Evolutionary conservation across 1,140 invertebrate genomes (phyloP), one percentile per base, ranked within the genome.

Genomic region (Melitaea cinxia): DNA sequence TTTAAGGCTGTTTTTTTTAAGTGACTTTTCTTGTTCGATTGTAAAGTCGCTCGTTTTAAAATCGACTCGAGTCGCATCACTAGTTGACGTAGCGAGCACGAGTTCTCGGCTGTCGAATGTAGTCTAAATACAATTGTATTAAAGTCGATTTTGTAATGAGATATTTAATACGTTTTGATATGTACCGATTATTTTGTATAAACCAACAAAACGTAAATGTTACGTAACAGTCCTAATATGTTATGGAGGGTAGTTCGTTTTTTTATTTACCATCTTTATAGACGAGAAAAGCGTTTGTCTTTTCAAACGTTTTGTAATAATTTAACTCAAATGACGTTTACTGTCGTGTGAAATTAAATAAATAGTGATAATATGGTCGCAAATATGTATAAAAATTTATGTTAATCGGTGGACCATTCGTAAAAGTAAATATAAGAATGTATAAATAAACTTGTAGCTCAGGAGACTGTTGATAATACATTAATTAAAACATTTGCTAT

Each of bases 321-420:
- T 17, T 17, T 12, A 42, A 42, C 14, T 42, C 37, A 15, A 17
- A 33, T 33, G 12, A 33, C 9, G n/a, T n/a, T n/a, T 6, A 39
- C 4, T 9, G 35, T 47, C 10, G 17, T 15, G 10, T 23, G 21
- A 39, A 39, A 47, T 24, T 21, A 47, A 21, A 17, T 47, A 47
- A 23, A 47, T 47, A 47, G 19, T 47, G 19, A 21, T 47, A 42
- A 42, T 42, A 47, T 17, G 42, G 42, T 47, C 42, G 42, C 42
- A 47, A 47, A 47, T 47, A 24, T 19, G 35, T 10, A 14, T 39
- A 37, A 42, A 42, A 19, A n/a, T n/a, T 14, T 26, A 26, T 21
- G 15, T 53, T 53, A 12, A 24, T 37, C 37, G 33, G 49, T 52
- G 49, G 58, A 61, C 58, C 58, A 61, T 19, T 42, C 14, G 37